Conservation (phyloP, 2,797 vertebrate species). For the Chaunax sp. region DNA sequence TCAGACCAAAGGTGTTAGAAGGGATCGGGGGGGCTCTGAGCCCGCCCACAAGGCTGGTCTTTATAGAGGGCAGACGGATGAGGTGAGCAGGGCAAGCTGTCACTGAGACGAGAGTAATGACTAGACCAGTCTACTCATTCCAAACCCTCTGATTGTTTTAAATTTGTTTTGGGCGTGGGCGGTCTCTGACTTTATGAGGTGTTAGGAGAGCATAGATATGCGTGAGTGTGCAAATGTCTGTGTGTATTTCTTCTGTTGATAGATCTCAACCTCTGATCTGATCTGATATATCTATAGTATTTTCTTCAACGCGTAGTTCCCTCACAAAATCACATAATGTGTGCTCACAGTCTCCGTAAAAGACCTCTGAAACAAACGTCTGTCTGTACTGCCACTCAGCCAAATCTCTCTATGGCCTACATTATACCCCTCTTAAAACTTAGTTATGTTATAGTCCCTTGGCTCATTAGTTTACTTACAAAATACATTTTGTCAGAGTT, state of each 20-base stretch:
- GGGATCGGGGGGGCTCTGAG: conserved; percentile 27
- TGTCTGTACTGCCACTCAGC: conserved; percentile 8
- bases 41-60: conserved; percentile 63
- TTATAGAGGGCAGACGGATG: conserved; percentile 78
- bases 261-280: background rate
- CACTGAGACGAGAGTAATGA: conserved; percentile 74
- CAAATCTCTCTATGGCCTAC: conserved; percentile 49
- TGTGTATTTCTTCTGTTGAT: background rate
- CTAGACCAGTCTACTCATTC: conserved; percentile 65
- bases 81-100: conserved; percentile 79
- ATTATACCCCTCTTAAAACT: conserved; percentile 59
- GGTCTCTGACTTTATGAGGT: conserved; percentile 80
- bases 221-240: conserved; percentile 7
- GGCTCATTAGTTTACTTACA: conserved; percentile 80
- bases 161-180: conserved; percentile 76
- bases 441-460: conserved; percentile 75
- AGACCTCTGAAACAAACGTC: background rate
- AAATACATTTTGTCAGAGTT: conserved; percentile 81
- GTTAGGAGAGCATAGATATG: conserved; percentile 60
- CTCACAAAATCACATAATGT: conserved; percentile 25
- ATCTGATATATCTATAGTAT: background rate
- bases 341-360: background rate
- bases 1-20: conserved; percentile 41
- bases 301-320: background rate
- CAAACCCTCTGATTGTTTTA: conserved; percentile 78